These are phyloP conservation scores for Callosobruchus maculatus DNA, from an alignment of 2,888 invertebrate genomes.

Conservation along the genomic window DNA sequence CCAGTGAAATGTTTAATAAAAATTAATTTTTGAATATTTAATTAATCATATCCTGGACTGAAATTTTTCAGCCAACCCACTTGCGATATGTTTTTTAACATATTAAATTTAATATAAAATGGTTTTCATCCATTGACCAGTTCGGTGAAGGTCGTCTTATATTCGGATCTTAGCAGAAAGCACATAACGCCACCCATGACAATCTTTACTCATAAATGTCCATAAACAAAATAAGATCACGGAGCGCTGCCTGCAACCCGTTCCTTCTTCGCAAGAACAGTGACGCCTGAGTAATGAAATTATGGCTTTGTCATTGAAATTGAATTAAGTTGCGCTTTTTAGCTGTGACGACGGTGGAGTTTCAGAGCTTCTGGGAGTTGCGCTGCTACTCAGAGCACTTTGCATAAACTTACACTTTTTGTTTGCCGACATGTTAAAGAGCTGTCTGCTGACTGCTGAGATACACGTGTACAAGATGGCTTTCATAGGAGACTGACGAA, in stretches of 20 bases:
- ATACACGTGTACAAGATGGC: not conserved
- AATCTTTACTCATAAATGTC: slow-evolving; percentile 15
- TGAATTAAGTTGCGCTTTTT: slow-evolving; percentile 9
- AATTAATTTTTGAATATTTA: too few relatives aligned
- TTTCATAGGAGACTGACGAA: not conserved
- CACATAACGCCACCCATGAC: not conserved
- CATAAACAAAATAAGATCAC: slow-evolving; percentile 9
- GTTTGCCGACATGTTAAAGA: slow-evolving; percentile 1
- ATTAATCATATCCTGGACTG: too few relatives aligned
- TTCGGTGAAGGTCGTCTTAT: too few relatives aligned
- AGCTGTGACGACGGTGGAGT: slow-evolving; percentile 1
- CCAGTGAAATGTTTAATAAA: too few relatives aligned
- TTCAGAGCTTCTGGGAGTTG: slow-evolving; percentile 7
- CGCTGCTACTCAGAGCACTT: slow-evolving; percentile 3
- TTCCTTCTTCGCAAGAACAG: slow-evolving; percentile 12
- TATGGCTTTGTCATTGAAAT: slow-evolving; percentile 17
- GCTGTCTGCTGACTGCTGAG: not conserved
- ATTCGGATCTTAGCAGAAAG: too few relatives aligned
- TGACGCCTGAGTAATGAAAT: slow-evolving; percentile 13
- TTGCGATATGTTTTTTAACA: too few relatives aligned
- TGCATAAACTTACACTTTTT: slow-evolving; percentile 6
- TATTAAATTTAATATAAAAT: too few relatives aligned
- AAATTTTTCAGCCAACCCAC: too few relatives aligned
- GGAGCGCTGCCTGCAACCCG: slow-evolving; percentile 8
- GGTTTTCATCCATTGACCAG: too few relatives aligned